A percentile compares a stretch with the other conserved stretches of the same genome.
phyloP scores from a whole-genome alignment of 53 echinoderm and acorn worm species.

The Holothuria scabra region DNA sequence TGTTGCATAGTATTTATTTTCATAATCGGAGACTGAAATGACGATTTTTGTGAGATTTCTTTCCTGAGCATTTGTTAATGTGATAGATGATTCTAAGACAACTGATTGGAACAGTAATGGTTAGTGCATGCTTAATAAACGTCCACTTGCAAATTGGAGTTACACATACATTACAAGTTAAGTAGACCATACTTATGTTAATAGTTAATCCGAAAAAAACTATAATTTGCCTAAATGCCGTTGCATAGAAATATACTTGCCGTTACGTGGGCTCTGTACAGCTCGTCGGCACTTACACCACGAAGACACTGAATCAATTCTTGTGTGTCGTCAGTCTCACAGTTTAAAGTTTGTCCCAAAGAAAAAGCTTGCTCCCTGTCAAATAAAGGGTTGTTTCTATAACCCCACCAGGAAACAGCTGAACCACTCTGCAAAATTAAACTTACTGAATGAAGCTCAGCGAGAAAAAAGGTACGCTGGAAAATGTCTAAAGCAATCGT shows the following conservation, averaged over 20 bases:
- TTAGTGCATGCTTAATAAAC: no score
- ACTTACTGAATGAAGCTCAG: background rate
- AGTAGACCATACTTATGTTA: no score
- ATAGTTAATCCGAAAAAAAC: background rate
- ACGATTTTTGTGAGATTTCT: no score
- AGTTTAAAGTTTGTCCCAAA: background rate
- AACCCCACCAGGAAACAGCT: slow-evolving; percentile 10
- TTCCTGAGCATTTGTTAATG: no score
- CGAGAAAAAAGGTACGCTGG: no score
- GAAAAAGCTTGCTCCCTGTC: background rate
- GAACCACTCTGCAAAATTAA: slow-evolving; percentile 3
- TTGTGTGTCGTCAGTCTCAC: background rate
- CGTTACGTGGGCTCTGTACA: background rate
- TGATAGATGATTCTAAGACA: no score
- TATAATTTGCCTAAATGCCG: background rate
- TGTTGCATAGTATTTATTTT: no score
- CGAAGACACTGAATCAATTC: slow-evolving; percentile 5
- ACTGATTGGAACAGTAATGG: no score
- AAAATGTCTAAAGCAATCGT: no score
- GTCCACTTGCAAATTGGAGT: no score
- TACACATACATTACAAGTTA: no score
- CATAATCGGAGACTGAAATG: no score
- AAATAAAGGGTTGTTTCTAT: background rate
- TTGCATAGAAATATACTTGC: background rate
- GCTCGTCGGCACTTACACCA: background rate